A percentile compares a stretch with the other conserved stretches of the same genome.
Evolutionary conservation across 2,888 invertebrate species (phyloP).

Genomic region (Pristionchus maxplancki): DNA sequence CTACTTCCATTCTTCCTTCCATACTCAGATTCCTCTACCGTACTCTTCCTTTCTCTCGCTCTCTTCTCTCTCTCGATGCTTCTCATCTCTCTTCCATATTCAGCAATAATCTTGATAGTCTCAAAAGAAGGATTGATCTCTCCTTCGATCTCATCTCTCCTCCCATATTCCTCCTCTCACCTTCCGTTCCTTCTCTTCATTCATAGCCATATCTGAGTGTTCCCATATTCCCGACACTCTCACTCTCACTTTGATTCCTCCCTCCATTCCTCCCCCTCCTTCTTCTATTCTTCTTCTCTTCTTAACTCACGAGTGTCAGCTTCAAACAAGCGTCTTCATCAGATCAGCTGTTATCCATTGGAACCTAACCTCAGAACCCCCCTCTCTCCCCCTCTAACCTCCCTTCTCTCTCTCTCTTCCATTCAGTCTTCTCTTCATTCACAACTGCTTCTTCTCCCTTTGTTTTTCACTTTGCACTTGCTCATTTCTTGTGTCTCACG

Average conservation of each 20-base stretch:
- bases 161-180: background rate
- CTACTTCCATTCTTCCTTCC: background rate
- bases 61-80: slow-evolving; percentile 6
- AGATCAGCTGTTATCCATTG: background rate
- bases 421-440: background rate
- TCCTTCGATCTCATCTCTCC: background rate
- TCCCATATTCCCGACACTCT: background rate
- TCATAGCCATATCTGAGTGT: slow-evolving; percentile 19
- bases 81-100: slow-evolving; percentile 7
- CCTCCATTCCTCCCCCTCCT: background rate
- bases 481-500: slow-evolving; percentile 13
- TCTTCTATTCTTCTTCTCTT: background rate
- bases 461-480: slow-evolving; percentile 18
- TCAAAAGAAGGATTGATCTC: background rate
- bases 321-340: background rate
- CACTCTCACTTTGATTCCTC: background rate
- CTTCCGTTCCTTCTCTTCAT: background rate
- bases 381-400: slow-evolving; percentile 5
- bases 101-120: background rate
- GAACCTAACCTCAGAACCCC: background rate
- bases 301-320: background rate
- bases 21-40: slow-evolving; percentile 7
- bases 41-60: background rate
- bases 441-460: slow-evolving; percentile 7
- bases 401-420: background rate